phyloP scores from a whole-genome alignment of 2,113 vertebrate species.

The Calonectris borealis region DNA sequence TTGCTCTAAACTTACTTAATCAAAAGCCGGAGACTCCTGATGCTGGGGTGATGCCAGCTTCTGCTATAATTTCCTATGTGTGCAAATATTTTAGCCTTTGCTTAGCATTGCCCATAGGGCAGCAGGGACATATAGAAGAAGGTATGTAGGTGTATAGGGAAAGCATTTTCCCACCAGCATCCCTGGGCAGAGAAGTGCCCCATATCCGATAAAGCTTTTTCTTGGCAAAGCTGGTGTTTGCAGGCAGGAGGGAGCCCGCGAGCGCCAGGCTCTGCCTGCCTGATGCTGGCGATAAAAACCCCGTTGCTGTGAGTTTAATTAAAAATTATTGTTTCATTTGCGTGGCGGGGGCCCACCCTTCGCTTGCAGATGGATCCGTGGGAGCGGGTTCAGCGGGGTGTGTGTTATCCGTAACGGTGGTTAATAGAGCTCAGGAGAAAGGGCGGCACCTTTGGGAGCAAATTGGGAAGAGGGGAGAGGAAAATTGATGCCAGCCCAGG shows the following conservation, averaged over 20 bases:
- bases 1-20: conserved; percentile 49
- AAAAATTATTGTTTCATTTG: neutral
- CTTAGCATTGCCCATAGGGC: neutral
- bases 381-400: neutral
- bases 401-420: neutral
- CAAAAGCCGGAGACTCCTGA: conserved; percentile 21
- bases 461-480: neutral
- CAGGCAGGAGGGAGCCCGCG: neutral
- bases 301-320: neutral
- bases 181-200: neutral
- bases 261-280: neutral
- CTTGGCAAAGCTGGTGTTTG: neutral
- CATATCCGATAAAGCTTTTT: rapidly evolving
- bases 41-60: neutral
- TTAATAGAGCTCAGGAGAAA: neutral
- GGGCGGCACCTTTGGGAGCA: neutral
- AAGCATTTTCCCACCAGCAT: neutral
- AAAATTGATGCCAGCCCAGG: neutral
- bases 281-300: neutral
- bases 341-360: neutral
- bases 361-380: neutral
- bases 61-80: neutral
- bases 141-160: neutral
- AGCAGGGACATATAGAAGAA: neutral
- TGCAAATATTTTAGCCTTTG: neutral